Evolutionary conservation across 2,113 vertebrate species (phyloP).

Genomic region (Mormyrus iriodes): DNA sequence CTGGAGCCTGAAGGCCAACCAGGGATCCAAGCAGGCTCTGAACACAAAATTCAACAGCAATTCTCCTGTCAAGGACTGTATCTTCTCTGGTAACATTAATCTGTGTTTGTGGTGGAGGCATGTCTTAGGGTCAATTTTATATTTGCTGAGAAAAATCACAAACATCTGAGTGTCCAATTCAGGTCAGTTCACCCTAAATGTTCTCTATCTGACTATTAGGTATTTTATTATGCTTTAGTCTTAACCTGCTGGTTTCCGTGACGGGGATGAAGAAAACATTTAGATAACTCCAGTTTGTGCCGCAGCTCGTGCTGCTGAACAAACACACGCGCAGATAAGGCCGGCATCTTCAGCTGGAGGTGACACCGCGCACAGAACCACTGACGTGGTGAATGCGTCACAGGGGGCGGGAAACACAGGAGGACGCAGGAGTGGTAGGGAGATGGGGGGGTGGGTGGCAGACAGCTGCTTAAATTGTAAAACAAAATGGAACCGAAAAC

Average conservation of each 20-base stretch:
- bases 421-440: not conserved
- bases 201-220: not conserved
- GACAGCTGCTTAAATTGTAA: slow-evolving; percentile 8
- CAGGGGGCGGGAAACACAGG: not conserved
- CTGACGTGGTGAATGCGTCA: not conserved
- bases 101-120: not conserved
- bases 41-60: not conserved
- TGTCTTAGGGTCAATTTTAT: not conserved
- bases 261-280: not conserved
- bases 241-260: not conserved
- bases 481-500: not conserved
- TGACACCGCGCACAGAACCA: not conserved
- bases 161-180: not conserved
- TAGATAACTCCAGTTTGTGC: not conserved
- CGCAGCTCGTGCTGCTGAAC: not conserved
- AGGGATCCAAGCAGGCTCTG: not conserved
- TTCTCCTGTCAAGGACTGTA: not conserved
- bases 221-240: not conserved
- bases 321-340: not conserved
- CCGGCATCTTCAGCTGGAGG: not conserved
- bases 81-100: not conserved
- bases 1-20: not conserved
- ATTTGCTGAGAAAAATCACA: not conserved
- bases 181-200: slow-evolving; percentile 1
- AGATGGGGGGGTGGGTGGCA: not conserved